phyloP scores from a whole-genome alignment of 2,113 vertebrate species.

The Oxyura jamaicensis region DNA sequence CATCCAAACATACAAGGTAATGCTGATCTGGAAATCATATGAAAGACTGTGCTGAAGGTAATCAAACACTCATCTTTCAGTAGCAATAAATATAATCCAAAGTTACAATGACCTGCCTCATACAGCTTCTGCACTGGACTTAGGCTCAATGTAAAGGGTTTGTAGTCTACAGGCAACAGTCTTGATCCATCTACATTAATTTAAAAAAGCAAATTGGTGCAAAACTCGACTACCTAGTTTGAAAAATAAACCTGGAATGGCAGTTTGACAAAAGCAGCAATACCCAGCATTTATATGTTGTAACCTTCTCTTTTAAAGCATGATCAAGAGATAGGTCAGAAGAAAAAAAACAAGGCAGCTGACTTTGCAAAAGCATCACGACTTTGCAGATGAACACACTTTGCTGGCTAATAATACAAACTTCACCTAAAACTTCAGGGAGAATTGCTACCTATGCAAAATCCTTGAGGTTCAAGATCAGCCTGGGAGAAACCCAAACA shows the following conservation, averaged over 20 bases:
- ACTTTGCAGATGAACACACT: not conserved
- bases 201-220: not conserved
- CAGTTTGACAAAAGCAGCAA: not conserved
- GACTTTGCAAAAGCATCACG: not conserved
- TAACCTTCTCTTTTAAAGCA: not conserved
- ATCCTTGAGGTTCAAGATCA: conserved; percentile 39
- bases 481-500: conserved; percentile 20
- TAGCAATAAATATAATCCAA: not conserved
- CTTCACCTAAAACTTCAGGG: not conserved
- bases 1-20: not conserved
- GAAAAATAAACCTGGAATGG: not conserved
- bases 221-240: not conserved
- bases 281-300: not conserved
- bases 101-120: accelerated
- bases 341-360: not conserved
- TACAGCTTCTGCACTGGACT: not conserved
- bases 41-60: not conserved
- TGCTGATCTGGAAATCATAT: not conserved
- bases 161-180: not conserved
- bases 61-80: accelerated
- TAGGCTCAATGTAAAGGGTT: accelerated
- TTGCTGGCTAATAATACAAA: conserved; percentile 21
- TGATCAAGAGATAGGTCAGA: not conserved
- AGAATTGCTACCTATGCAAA: conserved; percentile 38
- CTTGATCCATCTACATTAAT: not conserved